Percentiles rank a stretch among this genome's conserved stretches.
phyloP scores from a whole-genome alignment of 2,113 vertebrate species.

The Sebastes fasciatus region DNA sequence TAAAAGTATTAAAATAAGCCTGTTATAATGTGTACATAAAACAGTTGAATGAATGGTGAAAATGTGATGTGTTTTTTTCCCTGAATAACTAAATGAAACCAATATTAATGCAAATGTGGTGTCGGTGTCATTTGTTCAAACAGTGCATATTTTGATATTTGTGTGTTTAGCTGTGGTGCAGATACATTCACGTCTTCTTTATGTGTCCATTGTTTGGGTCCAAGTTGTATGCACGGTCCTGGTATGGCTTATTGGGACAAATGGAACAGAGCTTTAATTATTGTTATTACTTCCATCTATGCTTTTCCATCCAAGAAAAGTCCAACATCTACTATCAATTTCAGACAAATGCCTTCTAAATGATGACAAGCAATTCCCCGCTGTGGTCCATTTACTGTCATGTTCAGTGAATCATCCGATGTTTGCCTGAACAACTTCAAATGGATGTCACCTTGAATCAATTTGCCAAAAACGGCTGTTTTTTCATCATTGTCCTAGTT shows the following conservation, averaged over 20 bases:
- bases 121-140: slow-evolving; percentile 58
- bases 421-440: not conserved
- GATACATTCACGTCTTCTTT: not conserved
- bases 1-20: slow-evolving; percentile 80
- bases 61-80: slow-evolving; percentile 73
- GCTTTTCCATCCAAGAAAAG: not conserved
- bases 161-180: not conserved
- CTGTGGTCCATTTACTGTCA: not conserved
- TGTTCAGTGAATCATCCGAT: not conserved
- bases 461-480: not conserved
- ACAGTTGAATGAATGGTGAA: slow-evolving; percentile 75
- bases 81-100: slow-evolving; percentile 82
- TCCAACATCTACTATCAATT: not conserved
- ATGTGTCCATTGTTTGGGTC: not conserved
- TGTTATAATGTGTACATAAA: slow-evolving; percentile 81
- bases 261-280: not conserved
- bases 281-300: not conserved
- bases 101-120: slow-evolving; percentile 71
- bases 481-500: not conserved
- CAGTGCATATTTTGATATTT: not conserved
- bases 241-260: not conserved
- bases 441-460: not conserved
- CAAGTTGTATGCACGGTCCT: not conserved
- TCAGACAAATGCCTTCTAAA: not conserved
- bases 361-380: not conserved